Conservation (phyloP, 2,113 vertebrate genomes). For the Regulus satrapa region DNA sequence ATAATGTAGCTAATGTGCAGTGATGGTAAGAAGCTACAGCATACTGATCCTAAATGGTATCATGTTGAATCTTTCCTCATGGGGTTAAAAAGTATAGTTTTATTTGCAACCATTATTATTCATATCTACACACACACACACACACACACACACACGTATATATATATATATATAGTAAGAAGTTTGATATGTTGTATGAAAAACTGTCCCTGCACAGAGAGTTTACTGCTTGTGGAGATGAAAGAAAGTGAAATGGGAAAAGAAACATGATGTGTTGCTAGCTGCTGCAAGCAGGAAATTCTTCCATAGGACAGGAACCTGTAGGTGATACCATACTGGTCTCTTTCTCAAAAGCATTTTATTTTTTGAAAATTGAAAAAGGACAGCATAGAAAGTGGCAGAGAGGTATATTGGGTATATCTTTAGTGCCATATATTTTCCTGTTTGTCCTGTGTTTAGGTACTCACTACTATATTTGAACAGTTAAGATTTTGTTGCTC, state of each 20-base stretch:
- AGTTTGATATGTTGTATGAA: background rate
- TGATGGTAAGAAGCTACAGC: background rate
- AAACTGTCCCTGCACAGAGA: background rate
- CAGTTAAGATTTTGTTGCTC: background rate
- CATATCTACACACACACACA: no score
- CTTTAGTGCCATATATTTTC: background rate
- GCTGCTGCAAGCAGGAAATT: background rate
- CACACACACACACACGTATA: no score
- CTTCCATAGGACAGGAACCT: background rate
- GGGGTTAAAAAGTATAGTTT: background rate
- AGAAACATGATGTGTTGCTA: background rate
- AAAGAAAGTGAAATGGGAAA: background rate
- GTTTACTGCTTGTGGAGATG: background rate
- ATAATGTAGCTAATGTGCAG: background rate
- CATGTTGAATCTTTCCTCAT: background rate
- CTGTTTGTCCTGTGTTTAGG: background rate
- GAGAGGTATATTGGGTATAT: background rate
- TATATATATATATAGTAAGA: no score
- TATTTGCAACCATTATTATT: background rate
- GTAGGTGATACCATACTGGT: background rate
- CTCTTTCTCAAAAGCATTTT: background rate
- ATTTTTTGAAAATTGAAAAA: background rate
- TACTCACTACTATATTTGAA: background rate
- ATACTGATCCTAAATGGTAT: background rate
- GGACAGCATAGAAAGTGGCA: background rate